Percentiles rank a stretch among this genome's conserved stretches.
These are phyloP conservation scores for Diadromus collaris DNA, from an alignment of 2,888 invertebrate genomes.

Conservation along the genomic window DNA sequence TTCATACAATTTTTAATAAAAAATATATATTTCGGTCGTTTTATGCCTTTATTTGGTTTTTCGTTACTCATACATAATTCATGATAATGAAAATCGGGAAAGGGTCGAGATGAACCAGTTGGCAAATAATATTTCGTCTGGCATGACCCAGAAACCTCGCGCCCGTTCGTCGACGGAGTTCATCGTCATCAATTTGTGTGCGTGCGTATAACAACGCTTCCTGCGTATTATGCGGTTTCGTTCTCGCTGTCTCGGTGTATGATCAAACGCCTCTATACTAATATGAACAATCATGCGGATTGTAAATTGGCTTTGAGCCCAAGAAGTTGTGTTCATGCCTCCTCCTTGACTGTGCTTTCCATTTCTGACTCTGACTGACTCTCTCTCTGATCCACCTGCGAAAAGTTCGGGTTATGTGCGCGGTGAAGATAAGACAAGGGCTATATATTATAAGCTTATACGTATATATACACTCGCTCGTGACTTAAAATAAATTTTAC, in stretches of 20 bases:
- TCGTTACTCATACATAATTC: background rate
- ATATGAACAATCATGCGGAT: constrained; percentile 55
- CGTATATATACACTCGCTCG: constrained; percentile 18
- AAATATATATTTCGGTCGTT: background rate
- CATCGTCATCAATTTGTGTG: constrained; percentile 28
- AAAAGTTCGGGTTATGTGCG: constrained; percentile 25
- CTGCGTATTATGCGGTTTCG: constrained; percentile 1
- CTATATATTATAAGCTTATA: background rate
- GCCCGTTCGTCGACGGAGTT: constrained; percentile 23
- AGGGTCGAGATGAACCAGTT: constrained; percentile 13
- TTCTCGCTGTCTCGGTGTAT: constrained; percentile 23
- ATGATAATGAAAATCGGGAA: constrained; percentile 19
- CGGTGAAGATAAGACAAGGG: constrained; percentile 27
- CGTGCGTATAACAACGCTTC: background rate
- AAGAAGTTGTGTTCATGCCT: constrained; percentile 34
- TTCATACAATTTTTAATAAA: background rate
- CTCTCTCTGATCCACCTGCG: constrained; percentile 34
- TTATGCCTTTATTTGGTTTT: constrained; percentile 5
- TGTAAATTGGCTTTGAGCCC: constrained; percentile 57
- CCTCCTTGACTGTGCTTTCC: background rate
- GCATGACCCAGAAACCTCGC: constrained; percentile 27
- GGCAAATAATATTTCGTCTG: constrained; percentile 36
- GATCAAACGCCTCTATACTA: constrained; percentile 38
- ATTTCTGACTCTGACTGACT: background rate
- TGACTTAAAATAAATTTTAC: constrained; percentile 49